Percentiles rank a stretch among this genome's conserved stretches.
Evolutionary conservation across 2,797 vertebrate species (phyloP).

Genomic region (Chaetophractus vellerosus): DNA sequence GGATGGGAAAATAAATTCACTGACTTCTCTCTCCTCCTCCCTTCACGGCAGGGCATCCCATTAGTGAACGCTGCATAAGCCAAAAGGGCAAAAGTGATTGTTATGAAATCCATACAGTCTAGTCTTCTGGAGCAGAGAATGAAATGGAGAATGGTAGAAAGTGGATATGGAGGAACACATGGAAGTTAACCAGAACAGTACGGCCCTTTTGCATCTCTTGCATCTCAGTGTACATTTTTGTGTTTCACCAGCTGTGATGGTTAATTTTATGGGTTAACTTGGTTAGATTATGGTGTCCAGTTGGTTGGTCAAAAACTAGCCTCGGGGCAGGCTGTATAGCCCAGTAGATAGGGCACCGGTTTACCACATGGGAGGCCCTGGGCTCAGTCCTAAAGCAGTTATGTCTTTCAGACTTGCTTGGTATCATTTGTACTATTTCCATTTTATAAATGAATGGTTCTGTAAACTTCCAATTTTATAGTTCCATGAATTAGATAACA

Average conservation of each 20-base stretch:
- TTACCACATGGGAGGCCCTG: no score
- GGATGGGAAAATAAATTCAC: not conserved
- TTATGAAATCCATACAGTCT: not conserved
- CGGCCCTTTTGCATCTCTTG: not conserved
- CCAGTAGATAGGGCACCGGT: no score
- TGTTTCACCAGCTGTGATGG: not conserved
- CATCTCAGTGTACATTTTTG: not conserved
- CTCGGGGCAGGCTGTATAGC: no score
- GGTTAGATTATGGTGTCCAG: no score
- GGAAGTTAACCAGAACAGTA: not conserved
- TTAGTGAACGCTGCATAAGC: not conserved
- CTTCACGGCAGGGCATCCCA: not conserved
- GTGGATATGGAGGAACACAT: not conserved
- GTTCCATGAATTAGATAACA: not conserved
- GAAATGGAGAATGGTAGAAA: not conserved
- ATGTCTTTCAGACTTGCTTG: not conserved
- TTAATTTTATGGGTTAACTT: no score
- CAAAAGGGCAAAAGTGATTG: not conserved
- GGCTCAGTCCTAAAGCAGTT: no score
- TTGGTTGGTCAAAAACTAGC: no score
- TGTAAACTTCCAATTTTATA: not conserved
- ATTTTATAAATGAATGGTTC: constrained; percentile 8
- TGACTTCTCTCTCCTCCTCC: not conserved
- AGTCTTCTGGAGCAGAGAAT: not conserved
- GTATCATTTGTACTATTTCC: not conserved